Evolutionary conservation across 2,888 invertebrate species (phyloP).

Genomic region (Osedax frankpressi): DNA sequence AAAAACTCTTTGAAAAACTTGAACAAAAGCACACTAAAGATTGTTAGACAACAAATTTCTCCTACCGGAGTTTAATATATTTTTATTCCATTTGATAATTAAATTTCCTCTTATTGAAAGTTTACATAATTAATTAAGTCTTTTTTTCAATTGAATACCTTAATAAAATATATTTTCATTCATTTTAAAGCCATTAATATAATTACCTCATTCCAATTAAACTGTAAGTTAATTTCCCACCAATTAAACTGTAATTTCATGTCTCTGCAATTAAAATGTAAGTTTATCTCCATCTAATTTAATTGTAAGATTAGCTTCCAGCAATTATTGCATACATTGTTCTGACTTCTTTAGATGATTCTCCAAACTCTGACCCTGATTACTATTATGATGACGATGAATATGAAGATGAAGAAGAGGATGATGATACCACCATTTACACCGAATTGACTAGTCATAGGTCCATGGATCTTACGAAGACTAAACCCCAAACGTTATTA

Average conservation of each 20-base stretch:
- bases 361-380: not conserved
- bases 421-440: not conserved
- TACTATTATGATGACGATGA: not conserved
- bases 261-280: too few relatives aligned
- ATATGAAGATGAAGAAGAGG: not conserved
- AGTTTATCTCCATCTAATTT: too few relatives aligned
- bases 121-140: not conserved
- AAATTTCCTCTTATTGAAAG: not conserved
- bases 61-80: too few relatives aligned
- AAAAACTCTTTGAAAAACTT: constrained; percentile 50
- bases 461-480: not conserved
- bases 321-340: too few relatives aligned
- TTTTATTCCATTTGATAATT: constrained; percentile 3
- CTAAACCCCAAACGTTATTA: not conserved
- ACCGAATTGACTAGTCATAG: not conserved
- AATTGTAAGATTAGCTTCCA: too few relatives aligned
- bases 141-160: not conserved
- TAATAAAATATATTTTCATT: too few relatives aligned
- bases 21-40: constrained; percentile 2
- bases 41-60: too few relatives aligned
- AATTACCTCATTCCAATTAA: too few relatives aligned
- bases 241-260: too few relatives aligned
- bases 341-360: too few relatives aligned
- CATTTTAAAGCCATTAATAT: too few relatives aligned
- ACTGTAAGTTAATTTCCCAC: too few relatives aligned